Base-by-base conservation (phyloP, 2,888 invertebrate genomes). In the Parasteatoda lunata region DNA sequence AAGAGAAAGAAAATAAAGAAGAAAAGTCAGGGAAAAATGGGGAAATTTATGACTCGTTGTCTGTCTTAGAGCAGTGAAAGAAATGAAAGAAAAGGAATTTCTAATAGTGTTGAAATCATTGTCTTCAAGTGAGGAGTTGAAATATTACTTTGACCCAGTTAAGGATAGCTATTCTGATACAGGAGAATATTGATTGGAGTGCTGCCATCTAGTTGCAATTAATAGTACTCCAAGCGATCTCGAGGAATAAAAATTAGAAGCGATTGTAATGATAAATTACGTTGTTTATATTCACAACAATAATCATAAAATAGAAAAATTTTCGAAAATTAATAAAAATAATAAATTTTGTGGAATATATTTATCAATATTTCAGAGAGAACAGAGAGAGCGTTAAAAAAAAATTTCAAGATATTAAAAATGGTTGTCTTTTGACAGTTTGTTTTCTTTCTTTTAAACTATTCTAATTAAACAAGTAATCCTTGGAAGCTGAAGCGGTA, bases 101-200 rank as follows among this genome's bases (percentile, higher is more conserved):
- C 66, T 83, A 83, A 83, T 83, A 83, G 83, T 83, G 77, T 83
- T 77, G 83, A 83, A 83, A 83, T 77, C 83, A 83, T 83, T 83
- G 83, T 83, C 83, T 83, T 83, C 77, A 48, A 77, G 77, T 52
- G 77, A 48, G 45, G 65, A 48, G 15, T 64, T 83, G 83, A 83
- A 77, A 83, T 83, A 83, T 83, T 77, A 69, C 71, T 65, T 30
- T 83, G 83, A 77, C 83, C 83, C 47, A 83, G 77, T 77, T 83
- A 76, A 45, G 7, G 30, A 52, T 8, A 64, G 4, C n/a, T 15
- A 54, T 30, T 15, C 45, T 30, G 48, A 7, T 51, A 71, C 77
- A 64, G 13, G n/a, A 45, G 15, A 83, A 83, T 59, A 59, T 76
- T 13, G 13, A 65, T 70, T 15, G 49, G 51, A 49, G 83, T 83